Percentiles rank a stretch among this genome's conserved stretches.
phyloP scores from a whole-genome alignment of 64 coral and sea anemone genomes.

The Montipora capricornis region DNA sequence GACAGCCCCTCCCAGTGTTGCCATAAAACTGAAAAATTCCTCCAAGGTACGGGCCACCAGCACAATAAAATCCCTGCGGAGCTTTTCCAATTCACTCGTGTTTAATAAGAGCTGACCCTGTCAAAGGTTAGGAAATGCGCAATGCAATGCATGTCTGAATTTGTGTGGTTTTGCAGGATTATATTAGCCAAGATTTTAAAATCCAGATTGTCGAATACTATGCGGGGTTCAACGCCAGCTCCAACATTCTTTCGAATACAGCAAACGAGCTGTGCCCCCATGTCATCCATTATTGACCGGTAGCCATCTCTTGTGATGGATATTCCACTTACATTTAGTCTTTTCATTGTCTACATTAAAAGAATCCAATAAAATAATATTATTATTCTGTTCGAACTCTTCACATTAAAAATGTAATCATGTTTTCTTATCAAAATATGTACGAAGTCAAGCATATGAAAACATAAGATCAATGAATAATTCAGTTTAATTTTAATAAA shows the following conservation, averaged over 20 bases:
- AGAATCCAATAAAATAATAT: not conserved
- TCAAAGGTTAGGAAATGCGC: slow-evolving; percentile 56
- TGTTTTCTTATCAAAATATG: too few species aligned
- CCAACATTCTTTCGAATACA: slow-evolving; percentile 21
- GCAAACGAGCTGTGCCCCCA: slow-evolving; percentile 46
- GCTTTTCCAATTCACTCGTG: slow-evolving; percentile 46
- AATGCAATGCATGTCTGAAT: slow-evolving; percentile 24
- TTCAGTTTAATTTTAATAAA: too few species aligned
- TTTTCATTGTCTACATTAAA: too few species aligned
- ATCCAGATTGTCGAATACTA: slow-evolving; percentile 64
- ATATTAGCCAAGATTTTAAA: slow-evolving; percentile 64
- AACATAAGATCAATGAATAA: too few species aligned
- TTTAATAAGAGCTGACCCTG: slow-evolving; percentile 63
- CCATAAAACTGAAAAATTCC: slow-evolving; percentile 44
- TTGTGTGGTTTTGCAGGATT: slow-evolving; percentile 41
- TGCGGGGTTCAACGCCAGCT: slow-evolving; percentile 28
- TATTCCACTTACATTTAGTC: too few species aligned
- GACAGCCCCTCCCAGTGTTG: not conserved
- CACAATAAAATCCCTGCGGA: slow-evolving; percentile 6
- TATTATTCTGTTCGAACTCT: too few species aligned
- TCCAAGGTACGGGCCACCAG: slow-evolving; percentile 1
- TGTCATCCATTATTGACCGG: slow-evolving; percentile 46
- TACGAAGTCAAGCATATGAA: too few species aligned
- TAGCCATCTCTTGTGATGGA: too few species aligned
- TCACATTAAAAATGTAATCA: too few species aligned